These are phyloP conservation scores for Astropecten irregularis DNA, from an alignment of 53 echinoderm and acorn worm genomes.

Conservation along the genomic window DNA sequence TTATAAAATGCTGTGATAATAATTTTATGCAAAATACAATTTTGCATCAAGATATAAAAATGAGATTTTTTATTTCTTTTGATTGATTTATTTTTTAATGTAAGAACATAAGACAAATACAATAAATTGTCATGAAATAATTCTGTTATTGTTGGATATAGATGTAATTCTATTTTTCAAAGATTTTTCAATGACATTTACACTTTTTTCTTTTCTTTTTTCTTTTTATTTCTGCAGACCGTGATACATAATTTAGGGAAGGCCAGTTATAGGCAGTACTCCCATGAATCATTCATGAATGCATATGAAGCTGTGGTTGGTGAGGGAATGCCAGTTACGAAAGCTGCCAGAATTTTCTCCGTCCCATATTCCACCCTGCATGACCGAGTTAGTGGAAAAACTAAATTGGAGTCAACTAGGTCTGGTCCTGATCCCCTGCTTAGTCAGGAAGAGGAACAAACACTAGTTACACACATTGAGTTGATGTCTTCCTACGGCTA, in stretches of 20 bases:
- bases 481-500: slow-evolving; percentile 24
- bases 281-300: background rate
- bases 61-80: background rate
- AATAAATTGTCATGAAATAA: background rate
- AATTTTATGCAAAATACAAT: slow-evolving; percentile 2
- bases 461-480: slow-evolving; percentile 1
- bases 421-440: slow-evolving; percentile 26
- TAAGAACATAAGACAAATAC: no score
- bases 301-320: background rate
- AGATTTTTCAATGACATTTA: no score
- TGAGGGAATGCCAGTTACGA: background rate
- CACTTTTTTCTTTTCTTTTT: background rate
- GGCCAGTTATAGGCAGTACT: background rate
- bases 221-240: background rate
- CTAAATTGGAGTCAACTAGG: slow-evolving; percentile 11
- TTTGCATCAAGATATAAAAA: background rate
- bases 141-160: no score
- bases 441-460: slow-evolving; percentile 11
- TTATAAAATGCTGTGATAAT: background rate
- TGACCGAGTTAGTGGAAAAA: background rate
- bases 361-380: slow-evolving; percentile 21
- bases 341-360: slow-evolving; percentile 21
- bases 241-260: slow-evolving; percentile 2
- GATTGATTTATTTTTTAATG: no score
- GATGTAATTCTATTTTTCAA: no score